Base-by-base conservation (phyloP, 2,113 vertebrate species). In the rabbit (Oryctolagus cuniculus) region DNA sequence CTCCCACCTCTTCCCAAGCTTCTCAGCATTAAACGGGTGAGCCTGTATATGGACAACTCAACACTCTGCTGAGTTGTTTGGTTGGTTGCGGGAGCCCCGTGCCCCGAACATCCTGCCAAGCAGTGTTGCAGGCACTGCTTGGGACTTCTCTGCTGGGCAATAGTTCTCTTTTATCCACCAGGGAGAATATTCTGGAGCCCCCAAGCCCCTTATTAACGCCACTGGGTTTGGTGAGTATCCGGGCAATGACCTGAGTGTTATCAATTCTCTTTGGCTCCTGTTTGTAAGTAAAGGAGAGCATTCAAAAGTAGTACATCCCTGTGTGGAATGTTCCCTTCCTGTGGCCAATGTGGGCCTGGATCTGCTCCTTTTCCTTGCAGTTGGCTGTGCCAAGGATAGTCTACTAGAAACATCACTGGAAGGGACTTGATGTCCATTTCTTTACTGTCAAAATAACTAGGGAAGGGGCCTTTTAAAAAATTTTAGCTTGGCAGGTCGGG, bases 331-430 rank as follows among this genome's bases (percentile, higher is more conserved):
- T 29, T 58, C 79, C 70, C 67, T 85, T 49, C 53, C 51, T 44
- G 72, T 34, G 31, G 12, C 27, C 29, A 22, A 8, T 51, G 15
- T 25, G 36, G 72, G 31, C 22, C n/a, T 13, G n/a, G n/a, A 38
- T 58, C 36, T 44, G 38, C 21, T 84, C 3, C n/a, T 55, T 51
- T 75, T 64, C 61, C 19, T 10, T 0, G 11, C 66, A 31, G 25
- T 27, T 6, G 0, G 0, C 34, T n/a, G 53, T 10, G 34, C 51
- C 2, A 6, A 2, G 36, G 63, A 51, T 0, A 15, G 2, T 22
- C 34, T 63, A 75, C 24, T 15, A n/a, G 61, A 31, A 4, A 5
- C 13, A 24, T 77, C 27, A 29, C 25, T 27, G 36, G 51, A 58
- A n/a, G 67, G 36, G 38, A 25, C 55, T 73, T 34, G 72, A 51